These are phyloP conservation scores for Heliconius congener DNA, from an alignment of 1,140 invertebrate genomes.

Conservation along the genomic window DNA sequence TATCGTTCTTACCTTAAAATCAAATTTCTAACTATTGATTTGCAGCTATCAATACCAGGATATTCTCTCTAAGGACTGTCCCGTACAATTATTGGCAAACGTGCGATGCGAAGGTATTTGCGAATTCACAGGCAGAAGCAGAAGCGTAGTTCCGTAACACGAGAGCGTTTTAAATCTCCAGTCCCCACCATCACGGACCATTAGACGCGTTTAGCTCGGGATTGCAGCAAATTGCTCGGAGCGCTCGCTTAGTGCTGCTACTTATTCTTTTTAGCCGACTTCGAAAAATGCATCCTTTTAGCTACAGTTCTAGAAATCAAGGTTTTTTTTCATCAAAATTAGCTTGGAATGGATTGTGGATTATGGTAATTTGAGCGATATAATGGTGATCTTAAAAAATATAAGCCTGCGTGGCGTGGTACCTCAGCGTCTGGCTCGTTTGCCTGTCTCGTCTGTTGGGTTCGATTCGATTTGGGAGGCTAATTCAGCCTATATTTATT, in stretches of 20 bases:
- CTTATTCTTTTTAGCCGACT: constrained; percentile 20
- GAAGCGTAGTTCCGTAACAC: constrained; percentile 1
- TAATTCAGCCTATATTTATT: too few species aligned
- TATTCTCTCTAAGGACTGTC: neutral
- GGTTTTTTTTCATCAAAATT: neutral
- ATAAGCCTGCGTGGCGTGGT: too few species aligned
- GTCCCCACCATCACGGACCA: constrained; percentile 30
- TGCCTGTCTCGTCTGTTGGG: neutral
- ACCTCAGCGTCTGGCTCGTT: neutral
- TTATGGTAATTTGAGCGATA: neutral
- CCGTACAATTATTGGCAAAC: neutral
- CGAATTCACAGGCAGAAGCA: constrained; percentile 1
- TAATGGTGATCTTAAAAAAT: neutral
- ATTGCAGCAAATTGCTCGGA: constrained; percentile 35
- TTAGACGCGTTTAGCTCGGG: constrained; percentile 32
- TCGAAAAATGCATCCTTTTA: constrained; percentile 21
- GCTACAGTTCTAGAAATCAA: neutral
- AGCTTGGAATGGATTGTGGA: constrained; percentile 2
- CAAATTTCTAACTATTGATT: neutral
- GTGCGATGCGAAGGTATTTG: neutral
- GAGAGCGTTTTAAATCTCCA: constrained; percentile 35
- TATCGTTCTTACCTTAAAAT: neutral
- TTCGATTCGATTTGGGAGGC: too few species aligned
- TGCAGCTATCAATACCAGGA: neutral
- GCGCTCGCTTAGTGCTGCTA: constrained; percentile 18